Conservation (phyloP, 2,113 vertebrate species). For the Gobio gobio region DNA sequence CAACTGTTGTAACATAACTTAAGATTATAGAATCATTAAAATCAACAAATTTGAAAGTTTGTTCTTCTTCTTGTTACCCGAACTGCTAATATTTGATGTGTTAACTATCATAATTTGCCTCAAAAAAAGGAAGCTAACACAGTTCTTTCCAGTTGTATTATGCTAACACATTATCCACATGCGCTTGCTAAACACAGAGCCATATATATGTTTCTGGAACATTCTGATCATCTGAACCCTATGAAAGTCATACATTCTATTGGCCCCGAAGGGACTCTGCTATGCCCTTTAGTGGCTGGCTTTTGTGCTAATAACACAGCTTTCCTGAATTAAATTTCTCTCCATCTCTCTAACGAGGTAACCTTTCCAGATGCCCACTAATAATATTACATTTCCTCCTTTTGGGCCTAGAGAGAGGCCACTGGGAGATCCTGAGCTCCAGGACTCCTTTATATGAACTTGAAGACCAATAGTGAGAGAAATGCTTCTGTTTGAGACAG, state of each 20-base stretch:
- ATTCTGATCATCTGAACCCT: slow-evolving; percentile 42
- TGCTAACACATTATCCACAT: neutral
- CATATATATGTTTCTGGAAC: slow-evolving; percentile 40
- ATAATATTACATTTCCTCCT: slow-evolving; percentile 61
- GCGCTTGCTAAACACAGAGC: slow-evolving; percentile 24
- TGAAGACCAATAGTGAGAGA: neutral
- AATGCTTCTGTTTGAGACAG: slow-evolving; percentile 21
- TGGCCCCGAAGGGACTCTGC: slow-evolving; percentile 37
- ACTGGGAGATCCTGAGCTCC: slow-evolving; percentile 6
- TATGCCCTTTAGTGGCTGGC: slow-evolving; percentile 52
- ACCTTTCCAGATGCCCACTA: slow-evolving; percentile 65
- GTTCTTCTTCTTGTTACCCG: neutral
- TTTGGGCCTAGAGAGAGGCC: slow-evolving; percentile 23
- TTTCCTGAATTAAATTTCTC: slow-evolving; percentile 57
- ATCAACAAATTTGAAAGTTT: too few species aligned
- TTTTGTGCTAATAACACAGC: slow-evolving; percentile 58
- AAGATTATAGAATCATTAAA: neutral
- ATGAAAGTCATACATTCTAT: slow-evolving; percentile 48
- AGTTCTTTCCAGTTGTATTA: neutral
- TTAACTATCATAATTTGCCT: neutral
- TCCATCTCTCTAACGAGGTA: slow-evolving; percentile 57
- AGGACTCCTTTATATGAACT: slow-evolving; percentile 49
- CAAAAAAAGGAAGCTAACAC: neutral
- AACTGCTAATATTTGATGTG: neutral
- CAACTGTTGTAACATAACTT: neutral